Evolutionary conservation across 2,797 vertebrate species (phyloP).

Genomic region (Melanotaenia pygmaea): DNA sequence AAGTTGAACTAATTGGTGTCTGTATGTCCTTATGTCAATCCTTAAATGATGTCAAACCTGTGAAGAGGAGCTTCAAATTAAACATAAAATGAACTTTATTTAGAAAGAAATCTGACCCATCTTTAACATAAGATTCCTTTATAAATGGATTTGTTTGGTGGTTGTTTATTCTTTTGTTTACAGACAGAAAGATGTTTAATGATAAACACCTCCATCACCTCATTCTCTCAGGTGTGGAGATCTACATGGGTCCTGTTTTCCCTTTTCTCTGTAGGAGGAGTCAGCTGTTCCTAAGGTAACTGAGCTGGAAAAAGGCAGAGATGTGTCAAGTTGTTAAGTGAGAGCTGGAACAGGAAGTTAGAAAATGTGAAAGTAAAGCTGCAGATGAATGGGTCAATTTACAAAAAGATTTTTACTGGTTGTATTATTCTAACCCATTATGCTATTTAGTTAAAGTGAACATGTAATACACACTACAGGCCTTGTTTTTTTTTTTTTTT

Average conservation of each 20-base stretch:
- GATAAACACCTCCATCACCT: not conserved
- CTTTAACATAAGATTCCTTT: too few species aligned
- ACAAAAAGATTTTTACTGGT: not conserved
- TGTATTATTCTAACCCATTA: not conserved
- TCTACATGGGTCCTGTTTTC: conserved; percentile 6
- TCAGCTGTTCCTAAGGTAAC: conserved; percentile 69
- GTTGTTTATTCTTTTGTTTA: not conserved
- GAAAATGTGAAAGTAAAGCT: conserved; percentile 9
- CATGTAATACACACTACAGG: not conserved
- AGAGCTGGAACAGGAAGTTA: not conserved
- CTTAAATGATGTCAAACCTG: not conserved
- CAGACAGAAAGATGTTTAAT: too few species aligned
- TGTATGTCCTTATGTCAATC: conserved; percentile 2
- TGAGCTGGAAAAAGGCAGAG: conserved; percentile 25
- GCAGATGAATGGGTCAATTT: not conserved
- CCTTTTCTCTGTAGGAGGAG: conserved; percentile 55
- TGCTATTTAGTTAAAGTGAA: not conserved
- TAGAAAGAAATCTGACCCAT: not conserved
- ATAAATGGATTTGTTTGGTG: not conserved
- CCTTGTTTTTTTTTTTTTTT: too few species aligned
- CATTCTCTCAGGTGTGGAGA: conserved; percentile 20
- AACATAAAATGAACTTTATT: not conserved
- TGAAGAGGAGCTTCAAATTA: not conserved
- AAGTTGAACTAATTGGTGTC: conserved; percentile 70
- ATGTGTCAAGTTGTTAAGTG: conserved; percentile 1